Evolutionary conservation across 2,888 invertebrate genomes (phyloP).

Genomic region (Julus scanicus): DNA sequence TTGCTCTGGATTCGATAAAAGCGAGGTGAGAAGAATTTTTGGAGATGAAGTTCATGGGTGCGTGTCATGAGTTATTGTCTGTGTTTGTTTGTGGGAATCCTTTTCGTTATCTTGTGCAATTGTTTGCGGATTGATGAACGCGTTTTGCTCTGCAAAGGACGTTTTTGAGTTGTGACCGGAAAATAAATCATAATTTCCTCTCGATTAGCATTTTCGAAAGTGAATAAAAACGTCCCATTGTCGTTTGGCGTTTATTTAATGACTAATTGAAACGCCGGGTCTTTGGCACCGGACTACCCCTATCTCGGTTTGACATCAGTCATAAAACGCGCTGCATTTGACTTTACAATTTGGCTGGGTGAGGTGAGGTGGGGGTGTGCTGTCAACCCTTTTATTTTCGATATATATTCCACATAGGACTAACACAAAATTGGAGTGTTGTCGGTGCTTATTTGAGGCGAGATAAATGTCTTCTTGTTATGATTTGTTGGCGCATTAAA

Average conservation of each 20-base stretch:
- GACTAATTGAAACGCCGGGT: slow-evolving; percentile 14
- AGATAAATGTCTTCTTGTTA: slow-evolving; percentile 33
- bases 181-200: slow-evolving; percentile 33
- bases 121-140: background rate
- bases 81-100: slow-evolving; percentile 5
- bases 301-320: background rate
- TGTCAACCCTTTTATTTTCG: slow-evolving; percentile 28
- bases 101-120: background rate
- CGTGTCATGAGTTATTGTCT: background rate
- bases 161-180: slow-evolving; percentile 33
- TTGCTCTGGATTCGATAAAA: background rate
- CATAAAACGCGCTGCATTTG: slow-evolving; percentile 23
- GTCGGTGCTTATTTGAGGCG: slow-evolving; percentile 27
- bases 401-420: background rate
- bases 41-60: background rate
- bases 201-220: background rate
- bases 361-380: background rate
- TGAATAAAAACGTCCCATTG: slow-evolving; percentile 7
- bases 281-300: background rate
- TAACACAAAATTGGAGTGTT: background rate
- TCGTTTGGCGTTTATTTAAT: slow-evolving; percentile 15
- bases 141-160: background rate
- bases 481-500: slow-evolving; percentile 27
- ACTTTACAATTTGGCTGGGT: background rate
- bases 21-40: background rate